phyloP scores from a whole-genome alignment of 92 coral and sea anemone genomes.

The Micromussa lordhowensis region DNA sequence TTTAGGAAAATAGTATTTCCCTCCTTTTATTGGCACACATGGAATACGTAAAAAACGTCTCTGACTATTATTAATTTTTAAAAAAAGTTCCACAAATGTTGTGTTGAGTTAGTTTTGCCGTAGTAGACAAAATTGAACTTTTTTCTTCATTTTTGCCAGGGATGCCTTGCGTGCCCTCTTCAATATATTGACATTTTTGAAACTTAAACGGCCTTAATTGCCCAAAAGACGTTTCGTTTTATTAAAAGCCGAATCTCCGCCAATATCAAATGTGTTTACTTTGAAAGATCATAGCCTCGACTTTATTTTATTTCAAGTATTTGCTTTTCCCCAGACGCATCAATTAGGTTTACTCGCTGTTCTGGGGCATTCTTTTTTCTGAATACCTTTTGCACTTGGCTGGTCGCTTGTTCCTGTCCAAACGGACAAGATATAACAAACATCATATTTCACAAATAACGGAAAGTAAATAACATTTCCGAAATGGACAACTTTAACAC shows the following conservation, averaged over 20 bases:
- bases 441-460: not conserved
- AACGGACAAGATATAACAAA: no score
- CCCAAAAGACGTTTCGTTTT: constrained; percentile 11
- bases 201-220: not conserved
- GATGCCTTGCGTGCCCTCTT: no score
- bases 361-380: not conserved
- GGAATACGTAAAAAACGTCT: not conserved
- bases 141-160: not conserved
- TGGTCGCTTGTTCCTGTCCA: not conserved
- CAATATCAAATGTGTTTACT: constrained; percentile 9
- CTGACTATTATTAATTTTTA: no score
- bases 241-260: not conserved
- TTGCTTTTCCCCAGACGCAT: not conserved
- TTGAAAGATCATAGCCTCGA: not conserved
- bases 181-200: constrained; percentile 5
- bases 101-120: not conserved
- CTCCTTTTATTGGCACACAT: not conserved
- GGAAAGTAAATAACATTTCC: not conserved
- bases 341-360: not conserved
- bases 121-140: not conserved
- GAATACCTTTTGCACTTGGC: not conserved
- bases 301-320: not conserved
- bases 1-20: not conserved
- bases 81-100: no score
- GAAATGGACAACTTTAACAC: not conserved